phyloP scores from a whole-genome alignment of 2,797 vertebrate genomes.

The Pantherophis vulpinus region DNA sequence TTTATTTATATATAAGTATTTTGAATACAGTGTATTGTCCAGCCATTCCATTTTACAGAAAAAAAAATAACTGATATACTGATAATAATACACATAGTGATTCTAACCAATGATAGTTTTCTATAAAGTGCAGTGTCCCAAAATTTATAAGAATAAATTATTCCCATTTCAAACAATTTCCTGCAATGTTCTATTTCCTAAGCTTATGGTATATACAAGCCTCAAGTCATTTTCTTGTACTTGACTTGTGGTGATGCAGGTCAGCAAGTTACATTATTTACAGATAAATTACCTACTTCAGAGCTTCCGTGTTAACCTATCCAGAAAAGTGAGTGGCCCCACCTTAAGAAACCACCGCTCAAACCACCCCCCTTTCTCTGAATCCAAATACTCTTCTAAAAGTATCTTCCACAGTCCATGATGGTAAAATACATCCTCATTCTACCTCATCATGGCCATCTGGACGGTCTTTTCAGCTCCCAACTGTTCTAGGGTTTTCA shows the following conservation, averaged over 20 bases:
- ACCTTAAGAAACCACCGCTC: not conserved
- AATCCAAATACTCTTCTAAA: not conserved
- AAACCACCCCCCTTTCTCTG: not conserved
- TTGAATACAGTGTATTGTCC: no score
- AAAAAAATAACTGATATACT: no score
- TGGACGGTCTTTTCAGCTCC: slow-evolving; percentile 77
- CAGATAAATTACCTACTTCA: not conserved
- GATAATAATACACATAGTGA: no score
- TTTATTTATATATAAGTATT: no score
- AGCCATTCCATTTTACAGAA: no score
- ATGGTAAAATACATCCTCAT: not conserved
- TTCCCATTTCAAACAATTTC: not conserved
- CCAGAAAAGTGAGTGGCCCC: not conserved
- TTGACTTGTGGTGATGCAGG: not conserved
- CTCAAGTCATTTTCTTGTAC: not conserved
- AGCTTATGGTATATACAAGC: not conserved
- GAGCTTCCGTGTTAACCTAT: not conserved
- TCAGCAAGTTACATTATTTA: not conserved
- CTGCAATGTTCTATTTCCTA: not conserved
- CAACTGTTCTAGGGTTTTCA: slow-evolving; percentile 83
- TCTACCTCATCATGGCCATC: slow-evolving; percentile 81
- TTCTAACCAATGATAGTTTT: not conserved
- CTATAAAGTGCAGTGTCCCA: not conserved
- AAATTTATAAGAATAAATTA: not conserved
- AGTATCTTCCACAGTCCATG: not conserved